Evolutionary conservation across 2,113 vertebrate genomes (phyloP).

Genomic region (Camelus dromedarius): DNA sequence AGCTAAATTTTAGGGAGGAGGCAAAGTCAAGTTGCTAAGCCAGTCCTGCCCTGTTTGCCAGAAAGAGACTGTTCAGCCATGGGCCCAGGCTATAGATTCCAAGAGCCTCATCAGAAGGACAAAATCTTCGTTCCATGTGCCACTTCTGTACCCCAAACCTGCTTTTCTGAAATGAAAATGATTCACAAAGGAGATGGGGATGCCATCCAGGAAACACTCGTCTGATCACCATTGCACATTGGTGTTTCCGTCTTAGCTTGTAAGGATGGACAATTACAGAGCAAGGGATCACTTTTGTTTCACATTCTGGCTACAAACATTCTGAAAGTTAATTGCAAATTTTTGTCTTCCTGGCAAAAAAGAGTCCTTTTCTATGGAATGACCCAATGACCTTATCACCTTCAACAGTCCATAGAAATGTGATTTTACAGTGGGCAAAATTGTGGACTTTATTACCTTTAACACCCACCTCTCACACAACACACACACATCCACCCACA

Average conservation of each 20-base stretch:
- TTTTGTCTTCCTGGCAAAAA: neutral
- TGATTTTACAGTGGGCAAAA: neutral
- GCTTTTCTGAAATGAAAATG: neutral
- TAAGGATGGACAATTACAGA: neutral
- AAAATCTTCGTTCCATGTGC: neutral
- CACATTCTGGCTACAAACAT: neutral
- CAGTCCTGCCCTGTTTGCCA: neutral
- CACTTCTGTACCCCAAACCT: neutral
- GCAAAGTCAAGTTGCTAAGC: neutral
- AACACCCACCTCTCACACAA: neutral
- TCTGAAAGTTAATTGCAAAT: neutral
- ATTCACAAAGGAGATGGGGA: neutral
- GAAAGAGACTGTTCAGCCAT: rapidly evolving
- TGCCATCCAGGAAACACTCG: neutral
- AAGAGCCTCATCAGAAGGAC: neutral
- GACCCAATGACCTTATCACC: neutral
- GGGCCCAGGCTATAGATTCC: neutral
- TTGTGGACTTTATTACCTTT: neutral
- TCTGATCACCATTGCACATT: neutral
- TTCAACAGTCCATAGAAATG: neutral
- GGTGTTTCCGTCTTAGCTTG: neutral
- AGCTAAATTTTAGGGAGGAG: neutral
- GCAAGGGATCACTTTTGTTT: neutral
- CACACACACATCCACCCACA: neutral
- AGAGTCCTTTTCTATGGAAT: neutral